Evolutionary conservation across 2,888 invertebrate genomes (phyloP), one percentile per base, ranked within the genome.

Genomic region (Amphipoea lucens): DNA sequence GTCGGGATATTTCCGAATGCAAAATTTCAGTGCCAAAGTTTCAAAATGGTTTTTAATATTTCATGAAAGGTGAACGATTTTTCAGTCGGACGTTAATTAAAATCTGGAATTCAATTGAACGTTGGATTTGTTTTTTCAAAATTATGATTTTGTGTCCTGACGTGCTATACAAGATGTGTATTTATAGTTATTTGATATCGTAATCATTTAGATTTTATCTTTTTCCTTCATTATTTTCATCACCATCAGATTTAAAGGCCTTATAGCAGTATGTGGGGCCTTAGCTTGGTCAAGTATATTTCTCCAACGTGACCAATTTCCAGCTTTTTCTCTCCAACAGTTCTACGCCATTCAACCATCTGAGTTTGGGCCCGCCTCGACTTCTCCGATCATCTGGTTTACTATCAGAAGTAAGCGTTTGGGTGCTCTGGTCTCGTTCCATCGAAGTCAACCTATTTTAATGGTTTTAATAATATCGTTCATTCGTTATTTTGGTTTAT

Each of bases 31-130:
- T 72, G 62, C 76, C 54, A 76, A 79, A 79, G 75, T 84, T 84
- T 77, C 66, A 79, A 79, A 80, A 76, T 72, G 80, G 76, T 73
- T 80, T 84, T 87, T 70, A 87, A 84, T 82, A 65, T 87, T 87
- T 77, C 75, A 82, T 76, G 76, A 78, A 76, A 76, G 29, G 48
- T 69, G 65, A 65, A 73, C 75, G 65, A 73, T 86, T 76, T 83
- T 76, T 79, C 83, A 78, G 62, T 23, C 42, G 12, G 20, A 62
- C 51, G 66, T 82, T 86, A 75, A 86, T 85, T 86, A 86, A 82
- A 79, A 66, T 45, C 66, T 51, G 40, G 67, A 36, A 78, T 82
- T 60, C 42, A 81, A 67, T 70, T 67, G 54, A 60, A 71, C 42
- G n/a, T 70, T 42, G 51, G 3, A 6, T 79, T 60, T 14, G 3